phyloP scores from a whole-genome alignment of 2,797 vertebrate genomes.

The Valencia hispanica region DNA sequence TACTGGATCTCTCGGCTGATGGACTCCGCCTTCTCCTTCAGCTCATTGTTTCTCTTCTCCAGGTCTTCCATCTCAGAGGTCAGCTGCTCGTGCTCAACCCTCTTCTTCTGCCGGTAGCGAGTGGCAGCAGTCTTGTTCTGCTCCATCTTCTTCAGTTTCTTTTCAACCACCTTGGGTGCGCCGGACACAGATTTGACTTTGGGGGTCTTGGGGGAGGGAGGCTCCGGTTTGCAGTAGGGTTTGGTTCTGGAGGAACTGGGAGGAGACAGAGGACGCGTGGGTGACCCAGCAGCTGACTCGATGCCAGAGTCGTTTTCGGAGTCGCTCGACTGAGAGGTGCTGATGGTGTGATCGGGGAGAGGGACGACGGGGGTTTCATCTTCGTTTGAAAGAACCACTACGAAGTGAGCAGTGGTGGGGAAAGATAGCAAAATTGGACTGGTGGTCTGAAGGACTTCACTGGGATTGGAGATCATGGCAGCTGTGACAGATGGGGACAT shows the following conservation, averaged over 20 bases:
- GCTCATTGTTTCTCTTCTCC: slow-evolving; percentile 86
- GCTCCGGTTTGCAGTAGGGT: slow-evolving; percentile 80
- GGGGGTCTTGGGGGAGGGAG: slow-evolving; percentile 54
- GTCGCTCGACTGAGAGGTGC: slow-evolving; percentile 35
- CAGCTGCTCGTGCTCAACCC: slow-evolving; percentile 87
- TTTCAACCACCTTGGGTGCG: slow-evolving; percentile 86
- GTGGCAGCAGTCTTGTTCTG: slow-evolving; percentile 98
- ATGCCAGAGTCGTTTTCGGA: slow-evolving; percentile 80
- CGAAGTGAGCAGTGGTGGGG: slow-evolving; percentile 53
- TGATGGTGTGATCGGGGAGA: not conserved
- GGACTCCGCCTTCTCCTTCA: slow-evolving; percentile 89
- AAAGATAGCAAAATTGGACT: slow-evolving; percentile 59
- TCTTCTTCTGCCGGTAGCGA: slow-evolving; percentile 94
- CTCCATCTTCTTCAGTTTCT: slow-evolving; percentile 97
- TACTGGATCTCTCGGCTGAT: slow-evolving; percentile 95
- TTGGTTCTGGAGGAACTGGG: slow-evolving; percentile 84
- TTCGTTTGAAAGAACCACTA: slow-evolving; percentile 69
- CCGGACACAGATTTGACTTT: slow-evolving; percentile 80
- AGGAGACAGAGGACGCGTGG: slow-evolving; percentile 37
- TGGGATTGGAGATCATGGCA: slow-evolving; percentile 41
- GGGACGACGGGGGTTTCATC: slow-evolving; percentile 42
- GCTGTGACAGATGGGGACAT: slow-evolving; percentile 7
- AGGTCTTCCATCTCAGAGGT: slow-evolving; percentile 82
- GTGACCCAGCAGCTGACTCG: slow-evolving; percentile 68
- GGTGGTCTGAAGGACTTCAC: slow-evolving; percentile 36